phyloP scores from a whole-genome alignment of 2,888 invertebrate species.

The Gisinianus flammeolus region DNA sequence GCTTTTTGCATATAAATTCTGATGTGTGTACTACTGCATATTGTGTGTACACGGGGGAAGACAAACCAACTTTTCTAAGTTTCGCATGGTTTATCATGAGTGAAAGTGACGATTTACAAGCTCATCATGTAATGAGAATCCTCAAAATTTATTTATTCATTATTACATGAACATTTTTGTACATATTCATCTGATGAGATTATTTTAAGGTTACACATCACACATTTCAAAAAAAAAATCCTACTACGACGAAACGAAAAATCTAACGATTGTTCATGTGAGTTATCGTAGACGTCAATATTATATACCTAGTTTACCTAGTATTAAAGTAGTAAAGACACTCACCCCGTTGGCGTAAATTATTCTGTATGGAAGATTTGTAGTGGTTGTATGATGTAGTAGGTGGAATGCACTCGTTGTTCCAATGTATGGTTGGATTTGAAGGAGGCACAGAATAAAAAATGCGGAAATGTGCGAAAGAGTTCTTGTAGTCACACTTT shows the following conservation, averaged over 20 bases:
- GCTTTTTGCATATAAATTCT: background rate
- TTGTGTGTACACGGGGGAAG: too few species aligned
- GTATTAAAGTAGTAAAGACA: too few species aligned
- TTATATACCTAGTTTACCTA: too few species aligned
- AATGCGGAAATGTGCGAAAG: slow-evolving; percentile 47
- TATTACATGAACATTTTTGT: background rate
- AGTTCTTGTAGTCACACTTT: slow-evolving; percentile 45
- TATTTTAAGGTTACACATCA: too few species aligned
- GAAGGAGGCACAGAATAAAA: slow-evolving; percentile 45
- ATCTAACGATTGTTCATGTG: too few species aligned
- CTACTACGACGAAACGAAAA: too few species aligned
- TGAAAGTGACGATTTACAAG: slow-evolving; percentile 41
- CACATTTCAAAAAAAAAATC: too few species aligned
- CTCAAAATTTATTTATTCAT: slow-evolving; percentile 2
- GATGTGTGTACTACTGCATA: background rate
- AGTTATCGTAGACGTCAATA: background rate
- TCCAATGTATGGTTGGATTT: slow-evolving; percentile 51
- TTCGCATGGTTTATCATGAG: slow-evolving; percentile 41
- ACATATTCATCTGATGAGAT: too few species aligned
- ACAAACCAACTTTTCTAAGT: too few species aligned
- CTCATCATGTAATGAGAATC: background rate
- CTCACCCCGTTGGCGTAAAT: slow-evolving; percentile 59
- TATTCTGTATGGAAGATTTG: slow-evolving; percentile 50
- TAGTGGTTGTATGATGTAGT: slow-evolving; percentile 37
- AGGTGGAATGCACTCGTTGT: slow-evolving; percentile 52